A percentile compares a stretch with the other conserved stretches of the same genome.
Conservation (phyloP, 2,797 vertebrate species). For the Octomys mimax region DNA sequence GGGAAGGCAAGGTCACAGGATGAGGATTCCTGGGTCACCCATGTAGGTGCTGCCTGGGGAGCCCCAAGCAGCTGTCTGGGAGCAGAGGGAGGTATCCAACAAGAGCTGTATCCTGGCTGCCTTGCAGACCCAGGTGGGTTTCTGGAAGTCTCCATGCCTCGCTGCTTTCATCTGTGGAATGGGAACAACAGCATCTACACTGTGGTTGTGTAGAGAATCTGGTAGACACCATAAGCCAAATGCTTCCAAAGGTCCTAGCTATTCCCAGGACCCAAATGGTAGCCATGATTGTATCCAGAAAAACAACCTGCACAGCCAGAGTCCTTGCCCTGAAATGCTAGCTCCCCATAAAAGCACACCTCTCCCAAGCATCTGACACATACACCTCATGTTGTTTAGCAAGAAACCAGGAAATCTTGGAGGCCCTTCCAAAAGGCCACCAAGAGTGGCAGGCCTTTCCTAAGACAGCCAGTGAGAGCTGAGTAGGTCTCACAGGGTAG, state of each 20-base stretch:
- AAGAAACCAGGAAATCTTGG: background rate
- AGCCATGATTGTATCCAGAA: background rate
- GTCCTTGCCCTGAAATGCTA: background rate
- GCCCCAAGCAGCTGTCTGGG: fast-evolving
- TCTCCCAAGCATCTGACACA: background rate
- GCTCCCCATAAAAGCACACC: background rate
- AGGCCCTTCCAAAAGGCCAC: background rate
- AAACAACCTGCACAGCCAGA: background rate
- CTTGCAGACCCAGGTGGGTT: background rate
- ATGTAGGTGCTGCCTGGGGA: background rate
- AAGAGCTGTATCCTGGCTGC: background rate
- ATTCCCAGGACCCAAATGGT: background rate
- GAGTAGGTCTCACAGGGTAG: background rate
- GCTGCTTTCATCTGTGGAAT: background rate
- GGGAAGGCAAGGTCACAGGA: background rate
- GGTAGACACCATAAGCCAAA: background rate
- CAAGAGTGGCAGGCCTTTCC: background rate
- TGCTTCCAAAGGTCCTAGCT: background rate
- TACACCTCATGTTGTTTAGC: background rate
- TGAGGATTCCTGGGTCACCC: background rate
- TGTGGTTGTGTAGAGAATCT: background rate
- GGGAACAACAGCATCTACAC: background rate
- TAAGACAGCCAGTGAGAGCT: background rate
- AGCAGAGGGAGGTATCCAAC: background rate
- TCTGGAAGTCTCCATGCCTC: background rate